phyloP scores from a whole-genome alignment of 2,113 vertebrate genomes.

The Vicugna pacos region DNA sequence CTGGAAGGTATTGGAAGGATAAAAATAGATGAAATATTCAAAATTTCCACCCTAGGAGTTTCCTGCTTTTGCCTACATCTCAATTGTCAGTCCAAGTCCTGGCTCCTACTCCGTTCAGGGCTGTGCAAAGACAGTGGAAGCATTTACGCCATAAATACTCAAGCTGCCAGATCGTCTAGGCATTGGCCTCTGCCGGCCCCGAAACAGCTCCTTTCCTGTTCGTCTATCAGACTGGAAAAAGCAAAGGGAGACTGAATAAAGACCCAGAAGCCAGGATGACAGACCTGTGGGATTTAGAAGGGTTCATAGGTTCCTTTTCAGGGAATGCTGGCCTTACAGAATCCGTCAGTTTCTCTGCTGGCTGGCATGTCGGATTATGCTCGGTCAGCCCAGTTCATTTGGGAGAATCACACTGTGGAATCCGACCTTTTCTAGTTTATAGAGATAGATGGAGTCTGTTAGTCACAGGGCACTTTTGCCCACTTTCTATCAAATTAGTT shows the following conservation, averaged over 20 bases:
- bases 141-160: not conserved
- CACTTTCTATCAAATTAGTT: not conserved
- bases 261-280: slow-evolving; percentile 45
- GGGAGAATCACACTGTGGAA: slow-evolving; percentile 24
- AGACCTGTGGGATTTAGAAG: not conserved
- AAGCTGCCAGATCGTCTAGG: not conserved
- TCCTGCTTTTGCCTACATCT: slow-evolving; percentile 74
- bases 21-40: slow-evolving; percentile 80
- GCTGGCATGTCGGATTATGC: not conserved
- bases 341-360: not conserved
- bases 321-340: not conserved
- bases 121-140: slow-evolving; percentile 48
- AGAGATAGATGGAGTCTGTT: not conserved
- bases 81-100: slow-evolving; percentile 55
- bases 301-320: not conserved
- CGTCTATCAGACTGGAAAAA: not conserved
- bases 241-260: not conserved
- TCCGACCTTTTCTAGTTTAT: not conserved
- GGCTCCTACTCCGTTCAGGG: not conserved
- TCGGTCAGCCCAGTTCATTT: not conserved
- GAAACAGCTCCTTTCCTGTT: slow-evolving; percentile 62
- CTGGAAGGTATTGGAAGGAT: slow-evolving; percentile 77
- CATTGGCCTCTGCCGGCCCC: slow-evolving; percentile 14
- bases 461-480: not conserved
- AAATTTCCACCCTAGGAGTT: slow-evolving; percentile 77